Evolutionary conservation across 2,888 invertebrate species (phyloP).

Genomic region (Hypena proboscidalis): DNA sequence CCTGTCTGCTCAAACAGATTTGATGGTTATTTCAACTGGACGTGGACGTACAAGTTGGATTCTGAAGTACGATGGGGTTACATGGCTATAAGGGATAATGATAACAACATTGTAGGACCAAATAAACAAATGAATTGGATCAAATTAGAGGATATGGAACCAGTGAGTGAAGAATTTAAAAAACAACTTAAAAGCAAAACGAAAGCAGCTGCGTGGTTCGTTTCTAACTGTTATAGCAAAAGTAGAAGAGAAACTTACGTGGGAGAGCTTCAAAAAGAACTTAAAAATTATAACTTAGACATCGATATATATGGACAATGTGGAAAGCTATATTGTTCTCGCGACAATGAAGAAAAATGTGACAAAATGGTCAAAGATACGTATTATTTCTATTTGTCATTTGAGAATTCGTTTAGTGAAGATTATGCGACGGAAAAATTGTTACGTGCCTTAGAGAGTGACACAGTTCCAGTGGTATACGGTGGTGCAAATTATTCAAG

Average conservation of each 20-base stretch:
- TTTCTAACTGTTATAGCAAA: conserved; percentile 51
- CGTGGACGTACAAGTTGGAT: conserved; percentile 63
- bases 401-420: conserved; percentile 58
- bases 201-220: conserved; percentile 59
- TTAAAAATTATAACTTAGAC: conserved; percentile 41
- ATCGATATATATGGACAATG: conserved; percentile 59
- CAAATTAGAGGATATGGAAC: conserved; percentile 50
- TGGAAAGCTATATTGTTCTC: conserved; percentile 47
- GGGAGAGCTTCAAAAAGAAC: conserved; percentile 32
- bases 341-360: conserved; percentile 37
- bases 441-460: conserved; percentile 59
- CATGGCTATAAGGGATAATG: conserved; percentile 49
- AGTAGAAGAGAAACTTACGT: conserved; percentile 43
- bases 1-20: conserved; percentile 48
- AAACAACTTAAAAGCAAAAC: conserved; percentile 42
- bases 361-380: conserved; percentile 45
- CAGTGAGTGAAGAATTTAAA: conserved; percentile 46
- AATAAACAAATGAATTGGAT: conserved; percentile 56
- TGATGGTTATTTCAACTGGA: conserved; percentile 67
- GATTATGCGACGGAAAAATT: conserved; percentile 68
- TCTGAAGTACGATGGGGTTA: conserved; percentile 63
- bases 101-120: conserved; percentile 51
- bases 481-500: conserved; percentile 81
- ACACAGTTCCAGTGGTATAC: conserved; percentile 88
- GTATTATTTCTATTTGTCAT: conserved; percentile 64